phyloP scores from a whole-genome alignment of 2,797 vertebrate genomes.

The Acanthis flammea region DNA sequence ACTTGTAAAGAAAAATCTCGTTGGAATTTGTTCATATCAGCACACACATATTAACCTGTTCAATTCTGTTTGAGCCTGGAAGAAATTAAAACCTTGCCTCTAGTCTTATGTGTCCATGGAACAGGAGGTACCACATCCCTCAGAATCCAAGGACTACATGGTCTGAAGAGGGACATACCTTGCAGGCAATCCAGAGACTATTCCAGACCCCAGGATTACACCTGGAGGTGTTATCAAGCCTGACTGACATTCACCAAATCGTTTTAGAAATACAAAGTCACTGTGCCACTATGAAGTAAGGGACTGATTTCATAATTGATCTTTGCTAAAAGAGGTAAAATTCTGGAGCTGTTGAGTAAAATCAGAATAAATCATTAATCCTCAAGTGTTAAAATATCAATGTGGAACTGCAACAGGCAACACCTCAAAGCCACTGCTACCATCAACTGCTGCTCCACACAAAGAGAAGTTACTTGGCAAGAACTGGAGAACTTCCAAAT shows the following conservation, averaged over 20 bases:
- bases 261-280: background rate
- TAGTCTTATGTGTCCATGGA: background rate
- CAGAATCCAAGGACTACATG: background rate
- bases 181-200: background rate
- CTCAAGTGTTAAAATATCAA: background rate
- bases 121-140: background rate
- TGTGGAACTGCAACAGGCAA: background rate
- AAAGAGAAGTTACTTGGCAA: background rate
- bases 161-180: background rate
- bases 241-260: background rate
- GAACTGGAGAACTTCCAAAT: background rate
- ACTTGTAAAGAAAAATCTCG: background rate
- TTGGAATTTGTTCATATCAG: background rate
- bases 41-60: background rate
- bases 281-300: background rate
- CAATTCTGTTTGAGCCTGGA: background rate
- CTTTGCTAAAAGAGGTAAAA: background rate
- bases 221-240: background rate
- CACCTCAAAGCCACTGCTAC: background rate
- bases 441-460: background rate
- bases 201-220: background rate
- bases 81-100: background rate
- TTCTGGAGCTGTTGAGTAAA: background rate
- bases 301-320: background rate
- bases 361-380: background rate